Percentiles rank a stretch among this genome's conserved stretches.
These are phyloP conservation scores for Catagonus wagneri DNA, from an alignment of 2,113 vertebrate species.

Conservation along the genomic window DNA sequence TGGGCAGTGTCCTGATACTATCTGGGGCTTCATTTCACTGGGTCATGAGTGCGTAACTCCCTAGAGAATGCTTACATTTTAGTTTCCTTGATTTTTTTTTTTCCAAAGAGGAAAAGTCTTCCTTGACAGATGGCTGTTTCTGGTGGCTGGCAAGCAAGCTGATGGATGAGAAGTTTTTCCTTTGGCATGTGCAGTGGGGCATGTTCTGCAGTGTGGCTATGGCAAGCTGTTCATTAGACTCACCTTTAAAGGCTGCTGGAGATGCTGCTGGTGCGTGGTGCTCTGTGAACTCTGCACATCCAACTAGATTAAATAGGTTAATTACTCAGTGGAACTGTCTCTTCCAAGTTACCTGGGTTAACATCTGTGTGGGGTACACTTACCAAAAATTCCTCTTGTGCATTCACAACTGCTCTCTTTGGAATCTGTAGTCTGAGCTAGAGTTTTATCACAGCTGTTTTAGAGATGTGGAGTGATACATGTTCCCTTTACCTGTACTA, in stretches of 20 bases:
- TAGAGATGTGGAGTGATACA: background rate
- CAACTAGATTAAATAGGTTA: conserved; percentile 72
- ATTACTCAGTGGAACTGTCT: conserved; percentile 59
- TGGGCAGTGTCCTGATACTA: conserved; percentile 10
- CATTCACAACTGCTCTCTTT: conserved; percentile 64
- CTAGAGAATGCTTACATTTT: conserved; percentile 65
- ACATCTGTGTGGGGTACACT: conserved; percentile 70
- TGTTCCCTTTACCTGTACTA: background rate
- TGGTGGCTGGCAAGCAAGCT: conserved; percentile 79
- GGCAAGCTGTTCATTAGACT: conserved; percentile 75
- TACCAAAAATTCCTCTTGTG: conserved; percentile 61
- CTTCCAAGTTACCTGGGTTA: conserved; percentile 45
- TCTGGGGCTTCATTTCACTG: conserved; percentile 65
- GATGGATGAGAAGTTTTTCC: conserved; percentile 76
- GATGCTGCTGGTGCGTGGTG: background rate
- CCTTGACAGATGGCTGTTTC: conserved; percentile 81
- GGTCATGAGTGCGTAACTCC: conserved; percentile 69
- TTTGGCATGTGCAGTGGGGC: conserved; percentile 62
- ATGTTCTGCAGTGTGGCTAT: conserved; percentile 58
- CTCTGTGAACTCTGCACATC: conserved; percentile 42
- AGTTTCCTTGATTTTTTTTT: conserved; percentile 79
- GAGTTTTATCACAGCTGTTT: background rate
- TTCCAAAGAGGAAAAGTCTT: conserved; percentile 70
- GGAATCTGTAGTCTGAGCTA: background rate
- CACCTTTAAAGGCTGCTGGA: conserved; percentile 73